A percentile compares a stretch with the other conserved stretches of the same genome.
phyloP scores from a whole-genome alignment of 2,797 vertebrate species.

The Acanthiza pusilla region DNA sequence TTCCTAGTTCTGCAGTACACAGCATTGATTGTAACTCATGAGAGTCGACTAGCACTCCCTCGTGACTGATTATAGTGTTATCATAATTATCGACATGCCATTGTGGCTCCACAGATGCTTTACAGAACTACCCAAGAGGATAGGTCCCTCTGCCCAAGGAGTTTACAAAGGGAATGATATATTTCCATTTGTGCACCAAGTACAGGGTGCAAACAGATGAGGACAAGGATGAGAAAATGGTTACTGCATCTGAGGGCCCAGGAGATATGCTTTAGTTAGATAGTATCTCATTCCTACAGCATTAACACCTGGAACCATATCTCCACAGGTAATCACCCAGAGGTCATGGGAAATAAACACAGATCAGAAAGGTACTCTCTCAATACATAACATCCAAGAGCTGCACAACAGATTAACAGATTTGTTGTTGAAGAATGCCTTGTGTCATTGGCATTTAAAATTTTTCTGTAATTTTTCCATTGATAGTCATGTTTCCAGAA shows the following conservation, averaged over 20 bases:
- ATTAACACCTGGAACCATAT: neutral
- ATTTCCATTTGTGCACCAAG: neutral
- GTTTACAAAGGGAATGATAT: neutral
- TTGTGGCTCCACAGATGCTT: constrained; percentile 12
- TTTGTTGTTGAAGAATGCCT: neutral
- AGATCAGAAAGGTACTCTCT: neutral
- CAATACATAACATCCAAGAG: neutral
- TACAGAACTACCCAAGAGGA: neutral
- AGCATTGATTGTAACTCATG: constrained; percentile 27
- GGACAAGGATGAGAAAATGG: neutral
- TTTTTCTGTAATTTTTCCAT: neutral
- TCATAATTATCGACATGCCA: constrained; percentile 16
- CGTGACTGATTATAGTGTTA: neutral
- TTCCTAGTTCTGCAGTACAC: neutral
- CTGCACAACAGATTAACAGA: neutral
- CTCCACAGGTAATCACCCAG: neutral
- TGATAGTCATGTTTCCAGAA: neutral
- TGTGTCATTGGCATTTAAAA: neutral
- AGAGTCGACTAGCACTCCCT: constrained; percentile 23
- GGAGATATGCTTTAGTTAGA: neutral
- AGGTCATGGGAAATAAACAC: neutral
- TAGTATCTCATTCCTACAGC: neutral
- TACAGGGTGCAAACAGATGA: neutral
- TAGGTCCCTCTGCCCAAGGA: neutral
- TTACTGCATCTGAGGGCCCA: neutral